Percentiles rank a stretch among this genome's conserved stretches.
Conservation (phyloP, 2,113 vertebrate genomes). For the Panthera uncia region DNA sequence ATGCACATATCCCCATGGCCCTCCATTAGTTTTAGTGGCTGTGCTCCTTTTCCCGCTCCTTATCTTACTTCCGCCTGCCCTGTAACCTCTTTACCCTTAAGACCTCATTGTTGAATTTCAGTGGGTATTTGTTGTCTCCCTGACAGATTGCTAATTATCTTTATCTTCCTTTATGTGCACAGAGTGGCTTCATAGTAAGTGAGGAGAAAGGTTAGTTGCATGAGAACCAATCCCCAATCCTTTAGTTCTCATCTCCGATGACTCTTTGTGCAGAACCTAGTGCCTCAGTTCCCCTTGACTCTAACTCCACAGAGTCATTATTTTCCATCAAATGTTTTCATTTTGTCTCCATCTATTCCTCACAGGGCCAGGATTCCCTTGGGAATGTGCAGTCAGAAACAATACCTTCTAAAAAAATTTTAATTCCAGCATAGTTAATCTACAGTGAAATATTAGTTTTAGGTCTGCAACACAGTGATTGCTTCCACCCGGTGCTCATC, state of each 20-base stretch:
- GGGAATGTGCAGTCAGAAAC: background rate
- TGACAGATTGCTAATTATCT: background rate
- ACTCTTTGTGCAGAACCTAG: background rate
- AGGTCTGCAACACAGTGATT: background rate
- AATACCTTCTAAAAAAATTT: background rate
- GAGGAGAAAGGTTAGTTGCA: background rate
- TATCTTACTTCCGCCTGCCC: background rate
- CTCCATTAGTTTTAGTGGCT: background rate
- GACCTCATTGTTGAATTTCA: background rate
- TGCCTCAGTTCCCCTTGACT: background rate
- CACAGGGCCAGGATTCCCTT: background rate
- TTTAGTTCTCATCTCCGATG: background rate
- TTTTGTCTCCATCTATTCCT: background rate
- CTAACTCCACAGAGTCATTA: background rate
- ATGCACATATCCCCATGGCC: background rate
- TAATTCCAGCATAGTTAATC: background rate
- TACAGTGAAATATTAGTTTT: background rate
- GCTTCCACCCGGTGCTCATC: background rate
- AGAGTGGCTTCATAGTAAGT: too few species aligned
- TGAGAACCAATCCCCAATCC: background rate
- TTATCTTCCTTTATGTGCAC: background rate
- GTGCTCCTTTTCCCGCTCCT: accelerated
- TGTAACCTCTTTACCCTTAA: background rate
- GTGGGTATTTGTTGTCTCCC: background rate
- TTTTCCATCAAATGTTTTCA: background rate